phyloP scores from a whole-genome alignment of 2,888 invertebrate genomes.

The Coleophora flavipennella region DNA sequence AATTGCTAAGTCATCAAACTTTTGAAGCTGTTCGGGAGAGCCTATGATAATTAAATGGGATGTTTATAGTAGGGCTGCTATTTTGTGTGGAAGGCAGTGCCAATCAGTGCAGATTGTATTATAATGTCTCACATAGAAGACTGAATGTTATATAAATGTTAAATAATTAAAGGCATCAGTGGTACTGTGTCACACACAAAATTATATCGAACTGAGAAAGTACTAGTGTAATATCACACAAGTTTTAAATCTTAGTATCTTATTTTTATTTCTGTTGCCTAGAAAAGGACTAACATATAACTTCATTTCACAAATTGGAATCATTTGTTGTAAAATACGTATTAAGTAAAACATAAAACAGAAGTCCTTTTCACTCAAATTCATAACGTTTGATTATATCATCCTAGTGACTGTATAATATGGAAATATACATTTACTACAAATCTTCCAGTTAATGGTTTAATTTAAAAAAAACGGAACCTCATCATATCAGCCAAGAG shows the following conservation, averaged over 20 bases:
- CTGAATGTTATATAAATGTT: slow-evolving; percentile 6
- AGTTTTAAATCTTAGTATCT: slow-evolving; percentile 26
- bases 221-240: slow-evolving; percentile 36
- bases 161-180: slow-evolving; percentile 14
- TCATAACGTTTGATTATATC: slow-evolving; percentile 36
- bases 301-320: slow-evolving; percentile 35
- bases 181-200: slow-evolving; percentile 22
- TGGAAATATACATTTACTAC: slow-evolving; percentile 71
- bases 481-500: too few relatives aligned
- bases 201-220: slow-evolving; percentile 25
- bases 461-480: slow-evolving; percentile 33
- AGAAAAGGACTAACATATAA: slow-evolving; percentile 34
- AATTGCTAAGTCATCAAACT: too few relatives aligned
- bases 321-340: slow-evolving; percentile 37
- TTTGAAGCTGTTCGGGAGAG: too few relatives aligned
- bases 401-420: slow-evolving; percentile 68
- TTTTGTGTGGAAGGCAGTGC: slow-evolving; percentile 27
- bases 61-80: slow-evolving; percentile 62
- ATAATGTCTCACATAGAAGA: slow-evolving; percentile 3
- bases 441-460: slow-evolving; percentile 60
- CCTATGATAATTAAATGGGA: slow-evolving; percentile 37
- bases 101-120: slow-evolving; percentile 13
- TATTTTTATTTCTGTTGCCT: slow-evolving; percentile 33
- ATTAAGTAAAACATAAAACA: slow-evolving; percentile 27
- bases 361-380: slow-evolving; percentile 31